These are phyloP conservation scores for Heterotis niloticus DNA, from an alignment of 2,113 vertebrate genomes.

Conservation along the genomic window DNA sequence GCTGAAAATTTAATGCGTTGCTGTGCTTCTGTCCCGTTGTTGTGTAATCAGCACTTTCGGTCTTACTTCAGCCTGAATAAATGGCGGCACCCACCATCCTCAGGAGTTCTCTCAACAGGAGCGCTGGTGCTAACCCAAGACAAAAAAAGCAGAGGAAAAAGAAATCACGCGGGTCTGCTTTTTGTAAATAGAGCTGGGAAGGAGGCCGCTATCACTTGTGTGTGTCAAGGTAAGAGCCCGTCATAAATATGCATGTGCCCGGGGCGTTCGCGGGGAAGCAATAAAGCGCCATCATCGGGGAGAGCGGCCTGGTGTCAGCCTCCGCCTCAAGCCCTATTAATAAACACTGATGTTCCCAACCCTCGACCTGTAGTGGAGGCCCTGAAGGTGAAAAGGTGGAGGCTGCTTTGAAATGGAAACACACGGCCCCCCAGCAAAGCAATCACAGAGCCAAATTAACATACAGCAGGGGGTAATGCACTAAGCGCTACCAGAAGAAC, in stretches of 20 bases:
- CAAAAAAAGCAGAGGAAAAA: constrained; percentile 26
- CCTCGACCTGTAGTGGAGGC: constrained; percentile 59
- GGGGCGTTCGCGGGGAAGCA: constrained; percentile 55
- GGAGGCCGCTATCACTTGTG: constrained; percentile 55
- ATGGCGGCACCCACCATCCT: constrained; percentile 18
- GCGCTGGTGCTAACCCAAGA: neutral
- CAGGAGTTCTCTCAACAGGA: constrained; percentile 31
- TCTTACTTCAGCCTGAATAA: constrained; percentile 18
- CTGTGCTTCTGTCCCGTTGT: neutral
- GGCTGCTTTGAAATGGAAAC: constrained; percentile 15
- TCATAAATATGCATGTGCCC: constrained; percentile 68
- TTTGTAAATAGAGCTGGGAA: constrained; percentile 32
- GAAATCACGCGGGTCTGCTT: neutral
- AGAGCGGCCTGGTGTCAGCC: constrained; percentile 57
- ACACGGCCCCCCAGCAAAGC: neutral
- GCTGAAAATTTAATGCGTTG: constrained; percentile 33
- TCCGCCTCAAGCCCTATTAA: constrained; percentile 56
- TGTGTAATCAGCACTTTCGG: constrained; percentile 14
- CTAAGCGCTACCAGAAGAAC: neutral
- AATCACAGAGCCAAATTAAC: constrained; percentile 3
- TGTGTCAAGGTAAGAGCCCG: constrained; percentile 48
- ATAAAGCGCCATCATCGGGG: constrained; percentile 64
- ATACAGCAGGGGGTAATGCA: neutral
- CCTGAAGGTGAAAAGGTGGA: constrained; percentile 32
- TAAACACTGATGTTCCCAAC: constrained; percentile 60